These are phyloP conservation scores for Otolemur crassicaudatus DNA, from an alignment of 2,797 vertebrate species.

Conservation along the genomic window DNA sequence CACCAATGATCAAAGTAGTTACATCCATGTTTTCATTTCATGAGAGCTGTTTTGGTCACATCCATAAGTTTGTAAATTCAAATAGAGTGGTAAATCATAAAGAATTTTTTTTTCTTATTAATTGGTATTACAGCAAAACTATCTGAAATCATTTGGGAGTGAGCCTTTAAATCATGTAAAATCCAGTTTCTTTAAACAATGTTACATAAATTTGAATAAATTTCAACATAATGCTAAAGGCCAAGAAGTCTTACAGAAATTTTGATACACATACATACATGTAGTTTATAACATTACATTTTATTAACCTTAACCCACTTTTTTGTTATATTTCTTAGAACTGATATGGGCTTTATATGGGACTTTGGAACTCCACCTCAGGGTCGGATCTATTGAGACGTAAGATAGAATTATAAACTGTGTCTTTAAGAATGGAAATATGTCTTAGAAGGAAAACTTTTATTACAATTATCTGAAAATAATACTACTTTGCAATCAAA, in stretches of 20 bases:
- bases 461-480: slow-evolving; percentile 41
- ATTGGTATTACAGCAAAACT: neutral
- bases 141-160: slow-evolving; percentile 34
- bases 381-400: neutral
- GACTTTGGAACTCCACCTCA: neutral
- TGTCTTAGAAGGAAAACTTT: slow-evolving; percentile 23
- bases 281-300: slow-evolving; percentile 26
- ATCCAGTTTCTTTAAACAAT: slow-evolving; percentile 40
- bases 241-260: slow-evolving; percentile 49
- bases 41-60: neutral
- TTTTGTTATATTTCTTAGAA: slow-evolving; percentile 53
- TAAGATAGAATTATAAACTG: neutral
- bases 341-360: slow-evolving; percentile 18
- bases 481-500: slow-evolving; percentile 27
- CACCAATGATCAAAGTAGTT: neutral
- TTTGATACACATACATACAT: neutral
- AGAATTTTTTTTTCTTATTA: neutral
- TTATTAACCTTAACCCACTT: slow-evolving; percentile 4
- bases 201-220: slow-evolving; percentile 65
- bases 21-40: neutral
- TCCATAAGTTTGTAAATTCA: slow-evolving; percentile 10
- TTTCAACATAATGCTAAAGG: slow-evolving; percentile 37
- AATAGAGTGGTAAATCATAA: slow-evolving; percentile 22
- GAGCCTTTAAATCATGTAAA: slow-evolving; percentile 42
- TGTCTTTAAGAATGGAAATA: neutral